phyloP scores from a whole-genome alignment of 2,113 vertebrate species.

The Limnothrissa miodon region DNA sequence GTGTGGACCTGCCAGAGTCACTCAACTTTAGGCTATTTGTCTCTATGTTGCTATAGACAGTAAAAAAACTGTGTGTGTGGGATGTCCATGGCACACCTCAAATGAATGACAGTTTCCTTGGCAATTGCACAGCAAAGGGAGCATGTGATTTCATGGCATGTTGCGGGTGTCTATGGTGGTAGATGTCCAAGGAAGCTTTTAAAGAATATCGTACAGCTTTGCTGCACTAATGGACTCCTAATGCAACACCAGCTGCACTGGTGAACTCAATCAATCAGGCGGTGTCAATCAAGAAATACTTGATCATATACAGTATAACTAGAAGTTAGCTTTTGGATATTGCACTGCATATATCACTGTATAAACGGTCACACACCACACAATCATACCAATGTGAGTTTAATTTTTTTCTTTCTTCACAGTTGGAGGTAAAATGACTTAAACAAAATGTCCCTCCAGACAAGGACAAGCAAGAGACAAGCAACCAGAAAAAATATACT shows the following conservation, averaged over 20 bases:
- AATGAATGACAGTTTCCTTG: constrained; percentile 34
- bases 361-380: neutral
- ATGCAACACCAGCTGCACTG: neutral
- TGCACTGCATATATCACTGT: neutral
- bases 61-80: neutral
- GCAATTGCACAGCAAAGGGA: constrained; percentile 21
- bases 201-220: neutral
- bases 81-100: constrained; percentile 16
- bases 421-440: too few relatives aligned
- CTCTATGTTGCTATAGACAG: neutral
- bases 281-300: neutral
- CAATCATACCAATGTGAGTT: neutral
- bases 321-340: neutral
- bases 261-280: neutral
- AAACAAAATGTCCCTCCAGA: neutral
- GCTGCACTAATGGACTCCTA: neutral
- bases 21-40: neutral
- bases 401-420: too few relatives aligned
- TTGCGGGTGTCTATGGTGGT: neutral
- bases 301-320: neutral
- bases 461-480: neutral
- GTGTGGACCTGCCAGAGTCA: neutral
- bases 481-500: neutral
- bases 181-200: neutral
- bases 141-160: neutral